Percentiles rank a stretch among this genome's conserved stretches.
Evolutionary conservation across 2,888 invertebrate genomes (phyloP).

Genomic region (Pyralis farinalis): DNA sequence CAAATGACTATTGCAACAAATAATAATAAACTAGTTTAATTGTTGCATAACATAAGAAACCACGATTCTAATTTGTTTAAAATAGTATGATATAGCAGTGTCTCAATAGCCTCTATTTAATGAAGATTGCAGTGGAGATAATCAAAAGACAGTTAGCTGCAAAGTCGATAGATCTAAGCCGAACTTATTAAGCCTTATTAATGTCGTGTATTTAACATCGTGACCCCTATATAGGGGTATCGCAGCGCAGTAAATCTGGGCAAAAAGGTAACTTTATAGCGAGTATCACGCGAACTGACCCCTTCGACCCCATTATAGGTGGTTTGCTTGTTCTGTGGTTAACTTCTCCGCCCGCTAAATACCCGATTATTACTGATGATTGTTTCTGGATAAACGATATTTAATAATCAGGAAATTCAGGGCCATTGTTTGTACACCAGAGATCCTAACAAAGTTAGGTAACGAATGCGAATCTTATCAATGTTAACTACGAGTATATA

Average conservation of each 20-base stretch:
- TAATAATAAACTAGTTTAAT: not conserved
- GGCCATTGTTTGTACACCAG: too few relatives aligned
- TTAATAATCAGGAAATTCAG: not conserved
- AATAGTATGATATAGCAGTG: slow-evolving; percentile 1
- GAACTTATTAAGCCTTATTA: slow-evolving; percentile 67
- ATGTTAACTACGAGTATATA: too few relatives aligned
- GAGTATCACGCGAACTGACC: slow-evolving; percentile 70
- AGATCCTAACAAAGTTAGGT: too few relatives aligned
- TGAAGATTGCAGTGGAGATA: slow-evolving; percentile 9
- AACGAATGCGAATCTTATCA: too few relatives aligned
- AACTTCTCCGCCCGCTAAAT: slow-evolving; percentile 7
- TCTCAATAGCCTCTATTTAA: slow-evolving; percentile 7
- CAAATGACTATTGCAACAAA: not conserved
- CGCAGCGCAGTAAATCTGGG: slow-evolving; percentile 58
- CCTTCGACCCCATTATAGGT: slow-evolving; percentile 49
- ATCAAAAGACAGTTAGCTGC: slow-evolving; percentile 3
- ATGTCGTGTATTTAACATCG: slow-evolving; percentile 60
- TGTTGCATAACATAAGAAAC: not conserved
- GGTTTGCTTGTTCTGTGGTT: slow-evolving; percentile 11
- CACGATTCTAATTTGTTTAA: slow-evolving; percentile 8
- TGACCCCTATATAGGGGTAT: slow-evolving; percentile 62
- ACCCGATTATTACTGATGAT: slow-evolving; percentile 4
- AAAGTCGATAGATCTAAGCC: slow-evolving; percentile 15
- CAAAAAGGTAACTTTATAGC: slow-evolving; percentile 68
- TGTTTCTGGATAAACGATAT: slow-evolving; percentile 7